A percentile compares a stretch with the other conserved stretches of the same genome.
Evolutionary conservation across 2,797 vertebrate genomes (phyloP).

Genomic region (Columba guinea): DNA sequence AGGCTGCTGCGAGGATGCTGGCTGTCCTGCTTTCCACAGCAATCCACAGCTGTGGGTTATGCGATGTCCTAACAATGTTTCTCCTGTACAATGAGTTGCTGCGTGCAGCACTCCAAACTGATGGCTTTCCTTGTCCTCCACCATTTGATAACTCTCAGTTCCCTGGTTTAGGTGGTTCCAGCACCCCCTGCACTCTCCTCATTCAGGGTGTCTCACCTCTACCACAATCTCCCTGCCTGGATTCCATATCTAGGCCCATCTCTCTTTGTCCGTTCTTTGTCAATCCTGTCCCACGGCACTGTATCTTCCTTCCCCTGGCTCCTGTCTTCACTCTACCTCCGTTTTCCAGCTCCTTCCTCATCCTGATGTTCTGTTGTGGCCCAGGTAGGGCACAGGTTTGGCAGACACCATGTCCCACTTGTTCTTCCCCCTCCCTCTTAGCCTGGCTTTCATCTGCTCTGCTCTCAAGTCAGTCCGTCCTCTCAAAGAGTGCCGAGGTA

Average conservation of each 20-base stretch:
- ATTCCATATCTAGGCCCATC: not conserved
- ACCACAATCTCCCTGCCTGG: not conserved
- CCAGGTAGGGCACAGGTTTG: not conserved
- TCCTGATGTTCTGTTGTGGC: not conserved
- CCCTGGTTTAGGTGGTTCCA: not conserved
- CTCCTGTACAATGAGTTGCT: fast-evolving
- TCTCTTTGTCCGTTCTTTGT: not conserved
- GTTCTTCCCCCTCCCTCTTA: not conserved
- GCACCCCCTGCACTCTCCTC: not conserved
- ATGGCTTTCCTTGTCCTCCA: not conserved
- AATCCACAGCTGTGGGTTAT: not conserved
- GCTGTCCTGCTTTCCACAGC: not conserved
- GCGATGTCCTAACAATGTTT: not conserved
- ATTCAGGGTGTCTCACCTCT: not conserved
- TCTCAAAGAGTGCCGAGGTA: not conserved
- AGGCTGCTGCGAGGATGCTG: not conserved
- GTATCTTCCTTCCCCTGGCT: not conserved
- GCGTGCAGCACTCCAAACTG: not conserved
- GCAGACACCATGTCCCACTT: not conserved
- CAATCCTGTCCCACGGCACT: not conserved
- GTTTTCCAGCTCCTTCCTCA: not conserved
- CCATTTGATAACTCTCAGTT: not conserved
- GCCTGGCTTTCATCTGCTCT: not conserved
- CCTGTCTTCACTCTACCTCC: not conserved
- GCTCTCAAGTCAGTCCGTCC: not conserved